Evolutionary conservation across 2,797 vertebrate species (phyloP).

Genomic region (Tapirus indicus): DNA sequence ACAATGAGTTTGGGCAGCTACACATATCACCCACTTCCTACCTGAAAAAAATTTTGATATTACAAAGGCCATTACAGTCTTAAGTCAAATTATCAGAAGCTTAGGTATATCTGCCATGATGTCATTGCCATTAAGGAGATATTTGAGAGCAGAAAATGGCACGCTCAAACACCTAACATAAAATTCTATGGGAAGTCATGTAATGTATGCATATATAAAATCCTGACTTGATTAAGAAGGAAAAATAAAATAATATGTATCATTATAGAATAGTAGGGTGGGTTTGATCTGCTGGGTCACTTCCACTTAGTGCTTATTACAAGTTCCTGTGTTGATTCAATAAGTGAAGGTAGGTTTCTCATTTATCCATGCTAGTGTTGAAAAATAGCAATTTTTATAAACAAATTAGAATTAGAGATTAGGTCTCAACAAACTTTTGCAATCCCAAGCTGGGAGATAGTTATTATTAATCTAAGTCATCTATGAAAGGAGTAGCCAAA

Average conservation of each 20-base stretch:
- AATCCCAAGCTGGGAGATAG: neutral
- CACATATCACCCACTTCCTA: neutral
- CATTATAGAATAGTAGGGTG: neutral
- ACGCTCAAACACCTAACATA: neutral
- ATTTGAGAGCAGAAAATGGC: neutral
- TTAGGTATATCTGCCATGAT: neutral
- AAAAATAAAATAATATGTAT: neutral
- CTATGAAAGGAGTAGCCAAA: neutral
- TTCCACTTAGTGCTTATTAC: neutral
- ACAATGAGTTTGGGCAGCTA: neutral
- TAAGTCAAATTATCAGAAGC: neutral
- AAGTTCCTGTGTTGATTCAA: neutral
- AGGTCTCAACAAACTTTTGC: neutral
- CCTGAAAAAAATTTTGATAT: neutral
- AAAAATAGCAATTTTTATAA: neutral
- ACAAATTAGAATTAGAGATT: neutral
- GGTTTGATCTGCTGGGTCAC: neutral
- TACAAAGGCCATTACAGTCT: neutral
- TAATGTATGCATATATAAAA: neutral
- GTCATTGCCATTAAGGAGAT: neutral
- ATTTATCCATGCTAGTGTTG: neutral
- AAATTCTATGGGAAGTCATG: neutral
- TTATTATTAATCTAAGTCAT: neutral
- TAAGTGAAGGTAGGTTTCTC: neutral
- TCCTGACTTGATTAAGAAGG: neutral